Percentiles rank a stretch among this genome's conserved stretches.
These are phyloP conservation scores for Triplophysa yarkandensis DNA, from an alignment of 2,797 vertebrate species.

Conservation along the genomic window DNA sequence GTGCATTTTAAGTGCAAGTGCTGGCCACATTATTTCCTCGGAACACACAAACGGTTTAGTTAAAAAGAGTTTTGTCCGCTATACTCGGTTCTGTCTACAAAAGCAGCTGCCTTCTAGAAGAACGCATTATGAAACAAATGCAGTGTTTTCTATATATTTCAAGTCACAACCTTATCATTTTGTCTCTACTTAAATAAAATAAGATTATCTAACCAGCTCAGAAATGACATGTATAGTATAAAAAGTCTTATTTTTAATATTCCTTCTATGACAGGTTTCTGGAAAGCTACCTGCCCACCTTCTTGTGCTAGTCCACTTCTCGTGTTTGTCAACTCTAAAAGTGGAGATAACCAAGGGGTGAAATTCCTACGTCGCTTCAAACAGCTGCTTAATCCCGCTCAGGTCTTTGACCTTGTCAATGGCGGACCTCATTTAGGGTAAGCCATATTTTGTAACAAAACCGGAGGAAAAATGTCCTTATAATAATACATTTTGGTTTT, in stretches of 20 bases:
- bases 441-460: slow-evolving; percentile 61
- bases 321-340: slow-evolving; percentile 99
- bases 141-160: too few relatives aligned
- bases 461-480: too few relatives aligned
- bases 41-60: not conserved
- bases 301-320: slow-evolving; percentile 95
- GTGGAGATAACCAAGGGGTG: slow-evolving; percentile 98
- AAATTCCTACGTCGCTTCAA: slow-evolving; percentile 98
- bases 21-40: slow-evolving; percentile 4
- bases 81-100: not conserved
- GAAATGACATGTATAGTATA: too few relatives aligned
- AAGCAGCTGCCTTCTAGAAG: not conserved
- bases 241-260: too few relatives aligned
- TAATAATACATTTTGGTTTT: not conserved
- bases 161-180: not conserved
- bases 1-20: not conserved
- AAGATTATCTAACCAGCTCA: not conserved
- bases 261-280: slow-evolving; percentile 85
- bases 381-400: slow-evolving; percentile 97
- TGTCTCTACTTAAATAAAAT: not conserved
- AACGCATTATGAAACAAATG: not conserved
- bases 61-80: too few relatives aligned
- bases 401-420: slow-evolving; percentile 98
- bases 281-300: slow-evolving; percentile 96
- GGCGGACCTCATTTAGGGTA: slow-evolving; percentile 97